Percentiles rank a stretch among this genome's conserved stretches.
These are phyloP conservation scores for Archocentrus centrarchus DNA, from an alignment of 2,113 vertebrate species.

Conservation along the genomic window DNA sequence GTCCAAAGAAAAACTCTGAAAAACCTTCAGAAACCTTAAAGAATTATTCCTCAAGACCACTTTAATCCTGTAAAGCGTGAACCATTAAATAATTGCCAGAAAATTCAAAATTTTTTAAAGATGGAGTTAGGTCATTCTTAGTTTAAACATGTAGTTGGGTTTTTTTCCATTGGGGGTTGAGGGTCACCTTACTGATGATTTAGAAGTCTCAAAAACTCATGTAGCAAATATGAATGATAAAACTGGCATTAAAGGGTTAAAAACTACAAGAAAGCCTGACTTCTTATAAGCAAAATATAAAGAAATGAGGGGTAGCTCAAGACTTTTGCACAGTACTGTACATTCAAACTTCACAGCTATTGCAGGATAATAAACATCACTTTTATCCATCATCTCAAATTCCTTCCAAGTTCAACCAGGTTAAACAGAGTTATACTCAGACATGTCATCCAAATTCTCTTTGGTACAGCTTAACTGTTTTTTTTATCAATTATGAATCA, in stretches of 20 bases:
- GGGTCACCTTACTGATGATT: no score
- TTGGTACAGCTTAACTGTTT: slow-evolving; percentile 20
- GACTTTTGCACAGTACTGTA: neutral
- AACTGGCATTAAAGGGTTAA: neutral
- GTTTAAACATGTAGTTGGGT: no score
- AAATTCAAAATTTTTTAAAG: no score
- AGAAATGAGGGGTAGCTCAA: fast-evolving
- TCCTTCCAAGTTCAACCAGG: neutral
- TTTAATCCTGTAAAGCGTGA: no score
- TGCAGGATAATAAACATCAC: neutral
- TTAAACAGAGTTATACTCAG: slow-evolving; percentile 22
- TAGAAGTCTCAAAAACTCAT: no score
- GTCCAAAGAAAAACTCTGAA: no score
- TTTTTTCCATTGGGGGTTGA: no score
- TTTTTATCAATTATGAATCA: slow-evolving; percentile 58
- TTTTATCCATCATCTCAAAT: slow-evolving; percentile 14
- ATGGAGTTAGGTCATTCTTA: no score
- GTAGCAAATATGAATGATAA: no score
- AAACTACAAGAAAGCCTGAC: neutral
- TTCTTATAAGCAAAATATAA: neutral
- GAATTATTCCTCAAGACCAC: no score
- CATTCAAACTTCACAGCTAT: neutral
- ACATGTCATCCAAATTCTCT: slow-evolving; percentile 27
- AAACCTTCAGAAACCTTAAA: no score
- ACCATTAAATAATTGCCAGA: no score